Evolutionary conservation across 1,140 invertebrate species (phyloP).

Genomic region (Drosophila suzukii): DNA sequence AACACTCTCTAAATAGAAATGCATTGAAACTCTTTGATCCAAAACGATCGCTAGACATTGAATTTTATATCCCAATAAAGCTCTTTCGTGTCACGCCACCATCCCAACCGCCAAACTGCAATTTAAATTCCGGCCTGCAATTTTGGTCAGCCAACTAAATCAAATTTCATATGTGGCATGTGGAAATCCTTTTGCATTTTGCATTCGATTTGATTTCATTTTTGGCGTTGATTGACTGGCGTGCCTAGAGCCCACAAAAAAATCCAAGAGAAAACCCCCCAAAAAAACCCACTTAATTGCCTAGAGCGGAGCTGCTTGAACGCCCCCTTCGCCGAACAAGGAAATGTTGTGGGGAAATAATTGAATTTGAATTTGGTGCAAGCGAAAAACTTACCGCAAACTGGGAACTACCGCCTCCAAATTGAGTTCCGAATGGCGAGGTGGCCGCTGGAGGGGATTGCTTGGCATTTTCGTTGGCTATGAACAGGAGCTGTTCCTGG

Average conservation of each 20-base stretch:
- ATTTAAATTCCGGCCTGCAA: conserved; percentile 23
- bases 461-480: conserved; percentile 72
- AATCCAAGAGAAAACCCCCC: neutral
- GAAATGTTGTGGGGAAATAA: conserved; percentile 45
- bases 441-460: conserved; percentile 32
- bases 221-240: conserved; percentile 69
- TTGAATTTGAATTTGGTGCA: conserved; percentile 43
- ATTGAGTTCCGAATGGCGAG: conserved; percentile 63
- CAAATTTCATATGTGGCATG: conserved; percentile 58
- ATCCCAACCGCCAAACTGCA: conserved; percentile 9
- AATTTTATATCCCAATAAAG: neutral
- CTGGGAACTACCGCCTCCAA: conserved; percentile 55
- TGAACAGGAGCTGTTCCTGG: conserved; percentile 79
- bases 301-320: conserved; percentile 23
- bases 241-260: conserved; percentile 41
- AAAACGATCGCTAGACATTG: neutral
- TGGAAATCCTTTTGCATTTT: conserved; percentile 52
- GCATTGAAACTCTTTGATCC: neutral
- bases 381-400: conserved; percentile 68
- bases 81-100: conserved; percentile 34
- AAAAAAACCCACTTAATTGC: conserved; percentile 62
- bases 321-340: conserved; percentile 31
- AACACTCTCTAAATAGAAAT: neutral
- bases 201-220: conserved; percentile 68
- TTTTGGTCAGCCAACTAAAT: conserved; percentile 55